phyloP scores from a whole-genome alignment of 2,888 invertebrate species.

The Troglohyphantes excavatus region DNA sequence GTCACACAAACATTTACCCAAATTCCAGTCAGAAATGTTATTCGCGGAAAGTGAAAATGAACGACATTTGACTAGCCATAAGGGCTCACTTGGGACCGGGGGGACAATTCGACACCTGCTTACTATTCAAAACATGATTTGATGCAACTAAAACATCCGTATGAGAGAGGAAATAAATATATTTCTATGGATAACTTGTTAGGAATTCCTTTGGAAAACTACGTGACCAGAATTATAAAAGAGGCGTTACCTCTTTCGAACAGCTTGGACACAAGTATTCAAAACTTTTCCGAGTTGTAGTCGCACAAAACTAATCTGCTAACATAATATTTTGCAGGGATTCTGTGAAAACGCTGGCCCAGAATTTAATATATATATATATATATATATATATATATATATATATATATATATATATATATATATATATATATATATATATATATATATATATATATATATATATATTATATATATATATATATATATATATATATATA shows the following conservation, averaged over 20 bases:
- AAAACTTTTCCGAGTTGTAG: neutral
- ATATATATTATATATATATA: no score
- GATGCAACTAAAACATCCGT: constrained; percentile 65
- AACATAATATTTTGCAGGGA: neutral
- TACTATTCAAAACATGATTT: constrained; percentile 57
- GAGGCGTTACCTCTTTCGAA: neutral
- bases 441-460: no score
- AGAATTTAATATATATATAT: no score
- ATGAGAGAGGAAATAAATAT: constrained; percentile 43
- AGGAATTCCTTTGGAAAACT: constrained; percentile 13
- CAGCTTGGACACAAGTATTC: neutral
- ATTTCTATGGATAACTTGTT: constrained; percentile 36
- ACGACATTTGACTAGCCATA: constrained; percentile 14
- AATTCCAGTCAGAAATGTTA: neutral
- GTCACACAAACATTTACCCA: no score
- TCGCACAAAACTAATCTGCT: neutral
- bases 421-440: no score
- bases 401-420: no score
- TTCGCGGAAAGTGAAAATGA: neutral
- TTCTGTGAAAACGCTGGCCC: neutral
- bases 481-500: no score
- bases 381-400: no score
- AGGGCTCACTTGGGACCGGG: constrained; percentile 13
- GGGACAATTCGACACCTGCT: constrained; percentile 29
- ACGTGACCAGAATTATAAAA: constrained; percentile 29